Percentiles rank a stretch among this genome's conserved stretches.
Conservation (phyloP, 2,888 invertebrate species). For the Monoplex corrugatus region DNA sequence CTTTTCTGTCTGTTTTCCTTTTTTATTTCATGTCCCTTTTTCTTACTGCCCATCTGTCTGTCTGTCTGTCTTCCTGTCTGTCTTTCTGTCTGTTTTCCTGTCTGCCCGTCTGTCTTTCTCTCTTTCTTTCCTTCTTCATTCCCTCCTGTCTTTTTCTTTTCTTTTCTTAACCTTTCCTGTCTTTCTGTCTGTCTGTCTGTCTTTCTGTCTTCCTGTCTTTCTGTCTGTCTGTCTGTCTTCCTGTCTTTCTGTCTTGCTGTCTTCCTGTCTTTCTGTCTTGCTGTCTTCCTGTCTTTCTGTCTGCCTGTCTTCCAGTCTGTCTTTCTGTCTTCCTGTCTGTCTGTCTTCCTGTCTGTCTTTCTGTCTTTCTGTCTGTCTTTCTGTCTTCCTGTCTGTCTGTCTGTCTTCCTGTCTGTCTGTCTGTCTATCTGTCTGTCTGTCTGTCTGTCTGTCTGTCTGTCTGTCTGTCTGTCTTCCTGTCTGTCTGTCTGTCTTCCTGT, state of each 20-base stretch:
- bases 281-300: too few species aligned
- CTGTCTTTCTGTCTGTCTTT: background rate
- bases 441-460: background rate
- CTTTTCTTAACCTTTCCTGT: background rate
- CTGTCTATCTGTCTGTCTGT: background rate
- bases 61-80: background rate
- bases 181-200: background rate
- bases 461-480: background rate
- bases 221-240: too few species aligned
- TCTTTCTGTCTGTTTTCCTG: too few species aligned
- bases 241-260: too few species aligned
- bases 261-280: too few species aligned
- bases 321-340: too few species aligned
- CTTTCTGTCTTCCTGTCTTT: background rate
- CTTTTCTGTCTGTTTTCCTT: background rate
- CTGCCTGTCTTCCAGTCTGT: too few species aligned
- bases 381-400: background rate
- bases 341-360: too few species aligned
- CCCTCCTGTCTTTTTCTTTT: background rate
- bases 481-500: background rate
- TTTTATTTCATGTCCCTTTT: background rate
- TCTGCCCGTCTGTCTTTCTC: too few species aligned
- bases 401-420: background rate
- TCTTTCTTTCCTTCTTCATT: too few species aligned
- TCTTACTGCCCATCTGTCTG: too few species aligned